Percentiles rank a stretch among this genome's conserved stretches.
These are phyloP conservation scores for Malacoctenus gilli DNA, from an alignment of 2,797 vertebrate species.

Conservation along the genomic window DNA sequence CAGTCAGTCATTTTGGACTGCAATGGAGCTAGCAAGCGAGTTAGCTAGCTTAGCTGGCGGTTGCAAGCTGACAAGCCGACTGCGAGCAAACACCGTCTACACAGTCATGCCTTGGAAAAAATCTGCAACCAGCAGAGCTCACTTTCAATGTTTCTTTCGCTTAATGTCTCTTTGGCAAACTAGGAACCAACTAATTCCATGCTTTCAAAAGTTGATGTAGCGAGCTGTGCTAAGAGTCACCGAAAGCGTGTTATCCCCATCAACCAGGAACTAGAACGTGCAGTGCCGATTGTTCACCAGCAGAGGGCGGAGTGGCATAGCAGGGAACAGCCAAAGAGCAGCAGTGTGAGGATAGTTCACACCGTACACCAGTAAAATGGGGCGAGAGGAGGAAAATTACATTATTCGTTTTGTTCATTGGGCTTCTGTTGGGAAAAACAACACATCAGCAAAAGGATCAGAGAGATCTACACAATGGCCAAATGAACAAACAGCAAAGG, in stretches of 20 bases:
- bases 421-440: too few species aligned
- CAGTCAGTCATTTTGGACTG: conserved; percentile 87
- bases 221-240: conserved; percentile 63
- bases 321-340: conserved; percentile 4
- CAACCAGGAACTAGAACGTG: conserved; percentile 74
- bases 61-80: conserved; percentile 67
- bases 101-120: conserved; percentile 55
- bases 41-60: conserved; percentile 74
- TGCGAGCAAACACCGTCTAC: conserved; percentile 65
- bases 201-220: conserved; percentile 75
- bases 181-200: conserved; percentile 61
- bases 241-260: conserved; percentile 73
- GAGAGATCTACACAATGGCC: too few species aligned
- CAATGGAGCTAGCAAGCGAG: conserved; percentile 72
- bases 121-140: conserved; percentile 27
- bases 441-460: too few species aligned
- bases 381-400: too few species aligned
- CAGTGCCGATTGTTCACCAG: conserved; percentile 26
- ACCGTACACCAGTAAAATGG: background rate
- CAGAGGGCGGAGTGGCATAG: conserved; percentile 58
- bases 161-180: conserved; percentile 28
- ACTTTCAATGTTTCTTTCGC: conserved; percentile 13
- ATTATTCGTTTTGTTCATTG: too few species aligned
- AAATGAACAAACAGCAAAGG: too few species aligned
- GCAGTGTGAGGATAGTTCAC: conserved; percentile 25